Conservation (phyloP, 92 coral and sea anemone species). For the Palythoa heliodiscus region DNA sequence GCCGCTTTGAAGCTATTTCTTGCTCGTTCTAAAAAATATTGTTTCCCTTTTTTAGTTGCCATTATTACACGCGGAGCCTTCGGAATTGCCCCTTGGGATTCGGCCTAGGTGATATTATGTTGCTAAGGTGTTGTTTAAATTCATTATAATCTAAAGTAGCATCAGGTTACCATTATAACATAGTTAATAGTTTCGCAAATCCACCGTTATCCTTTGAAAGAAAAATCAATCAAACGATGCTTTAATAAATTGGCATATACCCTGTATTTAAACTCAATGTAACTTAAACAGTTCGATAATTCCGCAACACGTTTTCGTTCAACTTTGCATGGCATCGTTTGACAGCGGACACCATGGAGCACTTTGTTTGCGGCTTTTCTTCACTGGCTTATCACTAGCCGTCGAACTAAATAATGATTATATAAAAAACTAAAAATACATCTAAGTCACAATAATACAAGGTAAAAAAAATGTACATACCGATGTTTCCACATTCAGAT, state of each 20-base stretch:
- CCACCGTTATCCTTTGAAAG: not conserved
- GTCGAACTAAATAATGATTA: no score
- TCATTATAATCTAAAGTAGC: not conserved
- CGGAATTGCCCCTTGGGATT: constrained; percentile 16
- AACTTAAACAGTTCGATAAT: not conserved
- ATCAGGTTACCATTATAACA: not conserved
- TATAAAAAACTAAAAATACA: no score
- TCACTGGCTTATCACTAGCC: no score
- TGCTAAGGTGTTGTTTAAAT: not conserved
- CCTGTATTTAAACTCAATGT: not conserved
- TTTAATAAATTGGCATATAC: not conserved
- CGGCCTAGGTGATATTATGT: not conserved
- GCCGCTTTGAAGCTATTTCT: constrained; percentile 10
- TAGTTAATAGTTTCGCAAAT: not conserved
- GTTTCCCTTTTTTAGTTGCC: constrained; percentile 26
- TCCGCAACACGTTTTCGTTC: not conserved
- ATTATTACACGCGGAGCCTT: not conserved
- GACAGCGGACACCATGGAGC: not conserved
- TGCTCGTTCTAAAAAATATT: constrained; percentile 22
- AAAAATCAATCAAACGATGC: not conserved
- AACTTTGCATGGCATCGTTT: not conserved
- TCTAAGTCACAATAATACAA: no score
- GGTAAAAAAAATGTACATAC: no score
- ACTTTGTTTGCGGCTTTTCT: no score
- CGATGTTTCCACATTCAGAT: no score